These are phyloP conservation scores for Melikaiella ostensackeni DNA, from an alignment of 2,888 invertebrate species.

Conservation along the genomic window DNA sequence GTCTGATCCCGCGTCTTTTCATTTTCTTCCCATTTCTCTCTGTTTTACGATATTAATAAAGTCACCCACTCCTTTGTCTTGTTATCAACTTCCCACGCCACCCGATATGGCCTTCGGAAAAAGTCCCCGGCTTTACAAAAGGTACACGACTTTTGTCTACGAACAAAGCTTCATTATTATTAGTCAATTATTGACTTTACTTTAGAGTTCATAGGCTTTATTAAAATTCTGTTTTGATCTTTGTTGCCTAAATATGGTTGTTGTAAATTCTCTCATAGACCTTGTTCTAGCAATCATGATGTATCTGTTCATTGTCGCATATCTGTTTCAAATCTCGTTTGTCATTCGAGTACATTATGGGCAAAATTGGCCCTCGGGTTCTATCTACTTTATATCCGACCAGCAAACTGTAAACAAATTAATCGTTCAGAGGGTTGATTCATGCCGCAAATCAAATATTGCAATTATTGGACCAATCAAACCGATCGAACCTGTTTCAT, in stretches of 20 bases:
- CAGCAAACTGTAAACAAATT: conserved; percentile 70
- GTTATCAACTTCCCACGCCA: conserved; percentile 53
- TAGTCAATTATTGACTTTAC: background rate
- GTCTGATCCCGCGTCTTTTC: conserved; percentile 53
- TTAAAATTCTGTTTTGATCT: background rate
- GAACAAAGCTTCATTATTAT: background rate
- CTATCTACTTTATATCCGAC: conserved; percentile 53
- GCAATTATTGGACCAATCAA: conserved; percentile 61
- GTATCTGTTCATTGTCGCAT: conserved; percentile 47
- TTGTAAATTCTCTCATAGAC: conserved; percentile 29
- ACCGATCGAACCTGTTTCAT: conserved; percentile 43
- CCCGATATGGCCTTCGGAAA: background rate
- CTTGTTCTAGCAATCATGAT: conserved; percentile 46
- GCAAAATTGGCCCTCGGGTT: conserved; percentile 32
- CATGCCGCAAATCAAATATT: conserved; percentile 66
- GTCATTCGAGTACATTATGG: conserved; percentile 43
- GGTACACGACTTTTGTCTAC: background rate
- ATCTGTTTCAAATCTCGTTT: conserved; percentile 48
- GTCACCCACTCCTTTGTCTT: conserved; percentile 60
- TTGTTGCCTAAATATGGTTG: background rate
- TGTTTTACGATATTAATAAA: conserved; percentile 71
- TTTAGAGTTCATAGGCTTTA: background rate
- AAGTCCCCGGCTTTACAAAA: background rate
- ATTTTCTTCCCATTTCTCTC: conserved; percentile 55
- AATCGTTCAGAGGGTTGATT: conserved; percentile 59